Conservation (phyloP, 2,797 vertebrate genomes). For the Xenentodon cancila region DNA sequence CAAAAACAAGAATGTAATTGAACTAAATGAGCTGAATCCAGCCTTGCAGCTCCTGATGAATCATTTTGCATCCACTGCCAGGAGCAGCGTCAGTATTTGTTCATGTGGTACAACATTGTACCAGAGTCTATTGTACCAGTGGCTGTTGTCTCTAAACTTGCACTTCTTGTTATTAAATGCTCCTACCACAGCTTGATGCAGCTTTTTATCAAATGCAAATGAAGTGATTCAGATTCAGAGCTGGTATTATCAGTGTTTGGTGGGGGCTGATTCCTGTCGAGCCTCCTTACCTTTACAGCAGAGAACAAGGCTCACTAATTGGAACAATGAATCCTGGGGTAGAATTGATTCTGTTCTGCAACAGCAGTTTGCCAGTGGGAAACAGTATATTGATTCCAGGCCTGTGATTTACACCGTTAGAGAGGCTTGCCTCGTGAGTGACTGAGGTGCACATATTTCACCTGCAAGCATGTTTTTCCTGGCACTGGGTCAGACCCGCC, state of each 20-base stretch:
- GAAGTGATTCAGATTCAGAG: conserved; percentile 58
- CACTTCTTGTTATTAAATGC: conserved; percentile 18
- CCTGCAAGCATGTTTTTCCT: conserved; percentile 22
- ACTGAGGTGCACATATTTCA: conserved; percentile 56
- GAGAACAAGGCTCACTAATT: conserved; percentile 56
- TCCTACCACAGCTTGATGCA: conserved; percentile 1
- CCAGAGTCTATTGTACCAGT: too few relatives aligned
- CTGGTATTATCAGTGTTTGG: conserved; percentile 39
- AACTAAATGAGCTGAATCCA: too few relatives aligned
- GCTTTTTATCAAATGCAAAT: conserved; percentile 43
- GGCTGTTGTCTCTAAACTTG: conserved; percentile 4
- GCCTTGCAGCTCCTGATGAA: too few relatives aligned
- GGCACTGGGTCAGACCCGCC: conserved; percentile 3
- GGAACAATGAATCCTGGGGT: conserved; percentile 53
- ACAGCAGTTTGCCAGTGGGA: conserved; percentile 57
- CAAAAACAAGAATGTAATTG: too few relatives aligned
- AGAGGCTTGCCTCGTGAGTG: conserved; percentile 29
- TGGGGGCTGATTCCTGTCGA: conserved; percentile 32
- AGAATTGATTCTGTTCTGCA: conserved; percentile 69
- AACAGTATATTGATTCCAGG: conserved; percentile 59
- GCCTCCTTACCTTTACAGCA: conserved; percentile 37
- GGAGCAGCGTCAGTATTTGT: too few relatives aligned
- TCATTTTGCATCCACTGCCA: too few relatives aligned
- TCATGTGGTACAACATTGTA: too few relatives aligned
- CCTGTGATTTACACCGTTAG: conserved; percentile 61